Conservation (phyloP, 2,888 invertebrate genomes). For the Eristalis tenax region DNA sequence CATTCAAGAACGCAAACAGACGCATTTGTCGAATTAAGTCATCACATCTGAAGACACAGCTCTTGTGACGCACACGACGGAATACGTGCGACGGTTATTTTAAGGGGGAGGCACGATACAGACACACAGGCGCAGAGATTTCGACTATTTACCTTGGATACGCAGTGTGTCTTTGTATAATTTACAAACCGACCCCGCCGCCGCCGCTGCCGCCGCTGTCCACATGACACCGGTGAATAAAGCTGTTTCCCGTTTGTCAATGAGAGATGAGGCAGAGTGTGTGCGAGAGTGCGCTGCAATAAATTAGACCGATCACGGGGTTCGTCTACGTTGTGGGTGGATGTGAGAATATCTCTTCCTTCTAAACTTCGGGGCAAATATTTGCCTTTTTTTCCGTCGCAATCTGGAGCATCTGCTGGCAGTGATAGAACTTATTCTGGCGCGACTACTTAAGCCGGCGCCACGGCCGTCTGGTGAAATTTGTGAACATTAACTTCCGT, state of each 20-base stretch:
- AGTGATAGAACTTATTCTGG: background rate
- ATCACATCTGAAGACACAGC: background rate
- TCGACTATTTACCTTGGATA: background rate
- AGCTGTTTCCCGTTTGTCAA: background rate
- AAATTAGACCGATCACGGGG: constrained; percentile 23
- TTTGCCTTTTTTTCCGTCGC: background rate
- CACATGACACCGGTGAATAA: constrained; percentile 7
- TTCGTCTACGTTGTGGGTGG: background rate
- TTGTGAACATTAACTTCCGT: background rate
- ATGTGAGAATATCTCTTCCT: background rate
- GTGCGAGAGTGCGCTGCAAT: background rate
- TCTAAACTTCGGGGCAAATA: background rate
- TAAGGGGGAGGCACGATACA: background rate
- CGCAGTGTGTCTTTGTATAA: background rate
- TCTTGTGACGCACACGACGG: background rate
- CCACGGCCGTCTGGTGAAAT: background rate
- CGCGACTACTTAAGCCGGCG: background rate
- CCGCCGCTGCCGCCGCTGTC: background rate
- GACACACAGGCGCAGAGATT: background rate
- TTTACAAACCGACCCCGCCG: background rate
- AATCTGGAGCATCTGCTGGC: background rate
- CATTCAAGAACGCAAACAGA: constrained; percentile 11
- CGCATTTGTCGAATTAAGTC: constrained; percentile 23
- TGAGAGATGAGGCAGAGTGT: background rate
- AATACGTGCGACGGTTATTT: background rate